Conservation (phyloP, 2,113 vertebrate genomes). For the Nettapus auritus region DNA sequence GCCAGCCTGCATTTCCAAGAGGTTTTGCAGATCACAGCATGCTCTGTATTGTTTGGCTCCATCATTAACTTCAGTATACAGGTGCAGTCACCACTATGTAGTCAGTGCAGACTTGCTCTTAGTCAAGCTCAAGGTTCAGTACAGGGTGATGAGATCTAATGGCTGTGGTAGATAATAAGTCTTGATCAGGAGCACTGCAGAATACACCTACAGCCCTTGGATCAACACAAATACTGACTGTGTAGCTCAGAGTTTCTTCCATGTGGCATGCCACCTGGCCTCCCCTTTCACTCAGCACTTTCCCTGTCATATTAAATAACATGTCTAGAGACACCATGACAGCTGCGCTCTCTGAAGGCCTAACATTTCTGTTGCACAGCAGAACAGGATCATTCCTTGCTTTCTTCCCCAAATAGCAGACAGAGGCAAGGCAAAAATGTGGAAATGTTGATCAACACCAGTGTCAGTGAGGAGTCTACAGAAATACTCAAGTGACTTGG, state of each 20-base stretch:
- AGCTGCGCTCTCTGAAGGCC: not conserved
- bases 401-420: not conserved
- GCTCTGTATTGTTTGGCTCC: not conserved
- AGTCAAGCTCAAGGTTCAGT: not conserved
- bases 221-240: accelerated
- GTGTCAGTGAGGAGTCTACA: not conserved
- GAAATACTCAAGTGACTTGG: not conserved
- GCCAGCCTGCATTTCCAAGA: not conserved
- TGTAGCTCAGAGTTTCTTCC: not conserved
- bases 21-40: not conserved
- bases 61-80: accelerated
- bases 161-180: not conserved
- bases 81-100: not conserved
- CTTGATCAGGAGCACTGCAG: not conserved
- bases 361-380: not conserved
- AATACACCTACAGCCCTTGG: not conserved
- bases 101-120: accelerated
- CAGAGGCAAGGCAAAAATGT: not conserved
- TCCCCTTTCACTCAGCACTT: not conserved
- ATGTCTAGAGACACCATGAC: not conserved
- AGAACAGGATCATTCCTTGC: not conserved
- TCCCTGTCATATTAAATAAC: not conserved
- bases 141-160: not conserved
- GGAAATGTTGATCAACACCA: not conserved
- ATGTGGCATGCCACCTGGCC: not conserved